These are phyloP conservation scores for Tetramorium simillimum DNA, from an alignment of 1,140 invertebrate species.

Conservation along the genomic window DNA sequence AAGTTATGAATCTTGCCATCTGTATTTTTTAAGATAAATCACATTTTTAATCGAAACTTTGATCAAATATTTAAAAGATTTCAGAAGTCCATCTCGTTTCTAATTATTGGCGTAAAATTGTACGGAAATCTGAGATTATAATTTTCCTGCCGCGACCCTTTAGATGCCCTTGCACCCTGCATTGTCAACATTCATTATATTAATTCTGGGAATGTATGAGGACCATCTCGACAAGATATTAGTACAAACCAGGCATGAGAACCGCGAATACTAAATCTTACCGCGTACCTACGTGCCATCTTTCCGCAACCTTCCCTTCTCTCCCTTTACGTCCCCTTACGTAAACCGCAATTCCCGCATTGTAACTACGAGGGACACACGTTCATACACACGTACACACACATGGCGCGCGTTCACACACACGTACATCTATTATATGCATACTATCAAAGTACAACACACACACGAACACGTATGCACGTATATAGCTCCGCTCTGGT, in stretches of 20 bases:
- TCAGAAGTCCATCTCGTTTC: background rate
- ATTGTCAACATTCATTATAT: constrained; percentile 57
- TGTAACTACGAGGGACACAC: constrained; percentile 36
- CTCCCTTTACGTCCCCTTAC: background rate
- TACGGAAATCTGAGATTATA: background rate
- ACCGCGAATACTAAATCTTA: constrained; percentile 62
- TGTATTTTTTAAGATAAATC: background rate
- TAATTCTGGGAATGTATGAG: constrained; percentile 66
- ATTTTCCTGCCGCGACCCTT: background rate
- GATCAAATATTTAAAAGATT: background rate
- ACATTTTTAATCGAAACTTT: background rate
- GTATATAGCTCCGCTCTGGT: constrained; percentile 19
- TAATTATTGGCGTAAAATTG: background rate
- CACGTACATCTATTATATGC: constrained; percentile 12
- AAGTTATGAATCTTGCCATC: background rate
- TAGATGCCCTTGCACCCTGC: background rate
- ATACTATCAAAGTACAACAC: background rate
- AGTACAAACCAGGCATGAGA: constrained; percentile 62
- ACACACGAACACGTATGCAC: background rate
- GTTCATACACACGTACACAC: background rate
- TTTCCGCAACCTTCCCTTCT: background rate
- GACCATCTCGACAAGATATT: constrained; percentile 60
- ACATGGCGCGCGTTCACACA: background rate
- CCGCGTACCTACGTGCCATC: constrained; percentile 27
- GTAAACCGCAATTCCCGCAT: constrained; percentile 54